Evolutionary conservation across 1,140 invertebrate species (phyloP).

Genomic region (Pogonognathellus flavescens): DNA sequence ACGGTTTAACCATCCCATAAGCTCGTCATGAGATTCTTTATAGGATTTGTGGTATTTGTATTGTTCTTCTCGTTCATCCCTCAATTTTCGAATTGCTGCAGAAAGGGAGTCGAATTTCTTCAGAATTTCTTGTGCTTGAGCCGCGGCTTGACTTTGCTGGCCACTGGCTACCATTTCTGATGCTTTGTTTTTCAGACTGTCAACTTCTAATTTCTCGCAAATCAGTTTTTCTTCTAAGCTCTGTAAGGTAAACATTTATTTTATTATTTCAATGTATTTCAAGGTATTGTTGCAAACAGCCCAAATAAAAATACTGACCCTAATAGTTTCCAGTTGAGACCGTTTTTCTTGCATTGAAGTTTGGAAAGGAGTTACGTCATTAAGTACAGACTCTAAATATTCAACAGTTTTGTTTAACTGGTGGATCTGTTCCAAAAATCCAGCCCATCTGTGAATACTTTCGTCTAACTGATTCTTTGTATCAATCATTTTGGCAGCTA

Average conservation of each 20-base stretch:
- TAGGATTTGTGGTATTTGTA: slow-evolving; percentile 89
- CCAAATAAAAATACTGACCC: slow-evolving; percentile 70
- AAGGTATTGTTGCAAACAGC: neutral
- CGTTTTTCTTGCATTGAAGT: slow-evolving; percentile 87
- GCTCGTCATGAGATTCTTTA: slow-evolving; percentile 90
- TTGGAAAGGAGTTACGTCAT: slow-evolving; percentile 82
- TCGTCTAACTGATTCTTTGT: slow-evolving; percentile 86
- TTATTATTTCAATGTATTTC: neutral
- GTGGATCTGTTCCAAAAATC: slow-evolving; percentile 88
- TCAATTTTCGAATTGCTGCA: slow-evolving; percentile 79
- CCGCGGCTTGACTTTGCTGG: slow-evolving; percentile 83
- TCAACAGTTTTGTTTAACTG: slow-evolving; percentile 86
- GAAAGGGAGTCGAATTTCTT: slow-evolving; percentile 83
- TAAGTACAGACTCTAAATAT: slow-evolving; percentile 80
- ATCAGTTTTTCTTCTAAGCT: slow-evolving; percentile 88
- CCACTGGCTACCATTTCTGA: slow-evolving; percentile 88
- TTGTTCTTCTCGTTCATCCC: slow-evolving; percentile 85
- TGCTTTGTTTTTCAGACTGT: slow-evolving; percentile 86
- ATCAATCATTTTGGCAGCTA: slow-evolving; percentile 90
- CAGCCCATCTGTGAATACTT: slow-evolving; percentile 89
- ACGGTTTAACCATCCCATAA: slow-evolving; percentile 85
- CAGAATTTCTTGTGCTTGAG: slow-evolving; percentile 86
- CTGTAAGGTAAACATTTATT: slow-evolving; percentile 66
- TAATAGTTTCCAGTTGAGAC: slow-evolving; percentile 86
- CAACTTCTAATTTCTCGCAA: slow-evolving; percentile 93